Evolutionary conservation across 2,113 vertebrate genomes (phyloP).

Genomic region (Oceanites oceanicus): DNA sequence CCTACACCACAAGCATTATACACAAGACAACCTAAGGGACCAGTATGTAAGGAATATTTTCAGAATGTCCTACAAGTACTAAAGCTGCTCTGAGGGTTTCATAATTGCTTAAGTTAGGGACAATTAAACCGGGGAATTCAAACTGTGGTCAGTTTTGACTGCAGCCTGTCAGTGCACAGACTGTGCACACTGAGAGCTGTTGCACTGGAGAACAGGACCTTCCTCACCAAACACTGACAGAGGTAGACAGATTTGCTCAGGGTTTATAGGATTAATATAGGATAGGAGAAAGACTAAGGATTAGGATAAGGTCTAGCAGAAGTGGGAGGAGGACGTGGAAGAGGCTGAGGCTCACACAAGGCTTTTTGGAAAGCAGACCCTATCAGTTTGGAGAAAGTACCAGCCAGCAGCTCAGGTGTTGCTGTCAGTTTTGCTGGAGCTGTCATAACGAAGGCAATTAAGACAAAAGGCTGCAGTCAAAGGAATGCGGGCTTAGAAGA

Average conservation of each 20-base stretch:
- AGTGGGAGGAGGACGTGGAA: neutral
- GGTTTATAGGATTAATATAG: constrained; percentile 37
- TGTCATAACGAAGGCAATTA: neutral
- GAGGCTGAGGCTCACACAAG: neutral
- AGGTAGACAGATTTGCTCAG: constrained; percentile 8
- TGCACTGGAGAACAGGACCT: neutral
- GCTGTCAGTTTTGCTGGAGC: neutral
- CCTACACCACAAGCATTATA: neutral
- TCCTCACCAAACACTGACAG: neutral
- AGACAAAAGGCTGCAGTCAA: neutral
- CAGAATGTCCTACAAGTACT: neutral
- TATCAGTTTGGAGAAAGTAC: neutral
- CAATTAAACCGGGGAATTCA: neutral
- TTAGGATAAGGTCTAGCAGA: neutral
- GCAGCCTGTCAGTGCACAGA: neutral
- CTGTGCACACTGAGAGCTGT: neutral
- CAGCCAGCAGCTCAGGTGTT: neutral
- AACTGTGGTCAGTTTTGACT: neutral
- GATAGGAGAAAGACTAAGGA: neutral
- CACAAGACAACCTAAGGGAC: neutral
- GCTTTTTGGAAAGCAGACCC: neutral
- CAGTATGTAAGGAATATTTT: neutral
- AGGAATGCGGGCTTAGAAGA: neutral
- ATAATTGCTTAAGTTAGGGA: neutral
- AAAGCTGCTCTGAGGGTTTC: neutral